Base-by-base conservation (phyloP, 2,888 invertebrate genomes). In the Tinea trinotella region DNA sequence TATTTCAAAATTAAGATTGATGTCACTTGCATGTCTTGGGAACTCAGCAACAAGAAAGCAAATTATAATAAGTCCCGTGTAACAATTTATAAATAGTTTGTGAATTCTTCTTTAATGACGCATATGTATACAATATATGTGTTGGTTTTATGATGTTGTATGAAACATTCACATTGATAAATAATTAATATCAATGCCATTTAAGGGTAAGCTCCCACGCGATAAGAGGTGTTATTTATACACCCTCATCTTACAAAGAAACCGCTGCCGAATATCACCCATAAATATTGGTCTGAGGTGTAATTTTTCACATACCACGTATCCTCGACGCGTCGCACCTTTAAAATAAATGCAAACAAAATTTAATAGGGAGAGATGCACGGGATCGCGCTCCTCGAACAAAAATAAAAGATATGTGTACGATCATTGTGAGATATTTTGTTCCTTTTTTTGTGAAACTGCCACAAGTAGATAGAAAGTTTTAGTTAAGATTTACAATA, bases 331-430 rank as follows among this genome's bases (percentile, higher is more conserved):
- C 83, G 83, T 83, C 85, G 84, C 85, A 84, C 84, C 85, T 85
- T 85, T 81, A 84, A 85, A 85, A 85, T 84, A 84, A 85, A 85
- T 84, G 85, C 85, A 85, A 84, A 85, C 84, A 84, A 85, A 85
- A 84, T 84, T 83, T 85, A 85, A 85, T 85, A 85, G 85, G 84
- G 84, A 84, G 83, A 84, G 85, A 82, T 83, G 84, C 84, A 76
- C 84, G 71, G 83, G 80, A 80, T 76, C 76, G 82, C 82, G 72
- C 66, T 66, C 78, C 78, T 78, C 78, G 76, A 73, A 79, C 80
- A 82, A 82, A 85, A 84, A 84, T 83, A 85, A 85, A 85, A 71
- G 76, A 82, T 3, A 10, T 13, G 13, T n/a, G 49, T 71, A 70
- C 78, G 76, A 76, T 81, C 79, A 71, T 70, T 68, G 71, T 66